Percentiles rank a stretch among this genome's conserved stretches.
Evolutionary conservation across 2,888 invertebrate species (phyloP).

Genomic region (Tenthredo amoena): DNA sequence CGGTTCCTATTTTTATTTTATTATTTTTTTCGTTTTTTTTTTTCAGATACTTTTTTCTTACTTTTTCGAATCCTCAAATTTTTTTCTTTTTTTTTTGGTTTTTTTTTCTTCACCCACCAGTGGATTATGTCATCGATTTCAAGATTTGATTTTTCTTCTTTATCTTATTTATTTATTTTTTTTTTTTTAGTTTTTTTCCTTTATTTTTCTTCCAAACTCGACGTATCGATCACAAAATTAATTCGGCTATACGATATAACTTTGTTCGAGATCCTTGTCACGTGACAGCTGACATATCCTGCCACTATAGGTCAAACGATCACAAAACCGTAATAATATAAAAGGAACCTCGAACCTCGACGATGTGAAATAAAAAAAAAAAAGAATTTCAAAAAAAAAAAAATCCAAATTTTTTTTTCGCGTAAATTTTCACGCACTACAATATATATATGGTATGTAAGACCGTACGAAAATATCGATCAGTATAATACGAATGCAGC

Average conservation of each 20-base stretch:
- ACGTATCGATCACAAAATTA: conserved; percentile 6
- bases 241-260: not conserved
- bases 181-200: not conserved
- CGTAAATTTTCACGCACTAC: not conserved
- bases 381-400: not conserved
- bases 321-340: not conserved
- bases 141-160: not conserved
- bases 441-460: not conserved
- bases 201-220: not conserved
- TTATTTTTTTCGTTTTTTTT: not conserved
- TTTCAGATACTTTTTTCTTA: too few species aligned
- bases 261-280: conserved; percentile 31
- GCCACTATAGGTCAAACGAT: conserved; percentile 10
- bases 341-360: not conserved
- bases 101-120: too few species aligned
- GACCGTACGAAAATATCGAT: not conserved
- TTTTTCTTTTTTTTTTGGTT: not conserved
- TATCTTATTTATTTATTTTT: not conserved
- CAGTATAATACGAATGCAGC: not conserved
- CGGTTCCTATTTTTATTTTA: not conserved
- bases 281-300: conserved; percentile 31
- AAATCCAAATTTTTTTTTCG: not conserved
- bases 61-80: not conserved
- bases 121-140: not conserved
- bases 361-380: not conserved